Evolutionary conservation across 2,888 invertebrate species (phyloP), one percentile per base, ranked within the genome.

Genomic region (Polydrusus pterygomalis): DNA sequence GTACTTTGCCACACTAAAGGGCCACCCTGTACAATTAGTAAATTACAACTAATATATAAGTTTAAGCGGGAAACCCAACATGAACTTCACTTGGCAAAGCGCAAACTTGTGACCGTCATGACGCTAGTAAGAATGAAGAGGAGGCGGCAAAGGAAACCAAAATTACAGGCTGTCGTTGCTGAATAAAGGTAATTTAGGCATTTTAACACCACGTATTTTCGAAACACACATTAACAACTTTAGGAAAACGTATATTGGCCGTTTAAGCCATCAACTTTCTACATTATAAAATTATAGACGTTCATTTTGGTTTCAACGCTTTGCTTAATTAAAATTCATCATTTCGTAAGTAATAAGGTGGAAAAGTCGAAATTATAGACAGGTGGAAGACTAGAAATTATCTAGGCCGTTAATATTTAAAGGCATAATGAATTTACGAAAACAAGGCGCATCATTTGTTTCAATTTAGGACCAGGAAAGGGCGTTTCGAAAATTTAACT

Each of bases 151-250:
- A 84, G 85, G 85, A 86, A 87, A 85, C 85, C 85, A 75, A 87
- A 87, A 87, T 87, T 85, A 87, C 82, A 87, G 85, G 86, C 84
- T 87, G 87, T 86, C 87, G 81, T 79, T 78, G 77, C 78, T 75
- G 84, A 87, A 86, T 85, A 83, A 82, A 83, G 85, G 86, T 85
- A 87, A 87, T 87, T 87, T 87, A 81, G 84, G 82, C 82, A 85
- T 86, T 87, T 87, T 87, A 87, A 86, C 85, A 85, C 86, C 82
- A 81, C 81, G 81, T 81, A 82, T 83, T 82, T 85, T 85, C 79
- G 80, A 83, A 84, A 83, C 82, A 79, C 79, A 78, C 81, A 83
- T 85, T 84, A 83, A 80, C 82, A 83, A 83, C 81, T 80, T 80
- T 77, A 72, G 79, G 80, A 83, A 79, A 82, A 69, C 72, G 63